Percentiles rank a stretch among this genome's conserved stretches.
These are phyloP conservation scores for Nothoprocta perdicaria DNA, from an alignment of 2,113 vertebrate genomes.

Conservation along the genomic window DNA sequence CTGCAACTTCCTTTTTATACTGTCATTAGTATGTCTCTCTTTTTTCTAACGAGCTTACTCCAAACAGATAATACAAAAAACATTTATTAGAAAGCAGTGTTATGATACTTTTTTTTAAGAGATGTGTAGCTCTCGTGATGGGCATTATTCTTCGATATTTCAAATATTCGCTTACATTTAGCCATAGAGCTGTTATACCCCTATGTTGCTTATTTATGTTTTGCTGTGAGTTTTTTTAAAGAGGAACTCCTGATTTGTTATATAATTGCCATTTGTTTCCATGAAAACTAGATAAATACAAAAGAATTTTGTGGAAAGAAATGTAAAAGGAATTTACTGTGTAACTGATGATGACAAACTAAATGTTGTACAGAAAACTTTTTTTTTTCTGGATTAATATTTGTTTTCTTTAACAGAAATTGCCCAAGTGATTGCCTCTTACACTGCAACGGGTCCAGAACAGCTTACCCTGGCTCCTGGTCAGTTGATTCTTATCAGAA, in stretches of 20 bases:
- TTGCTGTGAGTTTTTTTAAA: neutral
- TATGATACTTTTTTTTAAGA: neutral
- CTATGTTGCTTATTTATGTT: neutral
- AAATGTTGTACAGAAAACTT: neutral
- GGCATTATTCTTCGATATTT: neutral
- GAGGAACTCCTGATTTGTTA: neutral
- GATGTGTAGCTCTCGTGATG: neutral
- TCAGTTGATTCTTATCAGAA: slow-evolving; percentile 96
- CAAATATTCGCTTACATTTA: neutral
- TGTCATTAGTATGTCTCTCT: neutral
- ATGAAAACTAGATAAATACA: neutral
- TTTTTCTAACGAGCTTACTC: neutral
- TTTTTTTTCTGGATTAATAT: neutral
- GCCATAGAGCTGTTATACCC: neutral
- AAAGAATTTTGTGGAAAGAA: neutral
- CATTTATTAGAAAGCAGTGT: neutral
- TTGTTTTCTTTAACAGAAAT: slow-evolving; percentile 85
- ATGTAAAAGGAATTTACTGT: neutral
- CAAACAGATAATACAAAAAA: neutral
- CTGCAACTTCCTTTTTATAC: neutral
- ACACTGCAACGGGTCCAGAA: slow-evolving; percentile 93
- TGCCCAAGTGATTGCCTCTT: slow-evolving; percentile 95
- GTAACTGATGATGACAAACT: neutral
- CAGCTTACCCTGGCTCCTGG: slow-evolving; percentile 96
- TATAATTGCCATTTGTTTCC: neutral